Evolutionary conservation across 2,797 vertebrate species (phyloP), one percentile per base, ranked within the genome.

Genomic region (Sebastes trivittatus): DNA sequence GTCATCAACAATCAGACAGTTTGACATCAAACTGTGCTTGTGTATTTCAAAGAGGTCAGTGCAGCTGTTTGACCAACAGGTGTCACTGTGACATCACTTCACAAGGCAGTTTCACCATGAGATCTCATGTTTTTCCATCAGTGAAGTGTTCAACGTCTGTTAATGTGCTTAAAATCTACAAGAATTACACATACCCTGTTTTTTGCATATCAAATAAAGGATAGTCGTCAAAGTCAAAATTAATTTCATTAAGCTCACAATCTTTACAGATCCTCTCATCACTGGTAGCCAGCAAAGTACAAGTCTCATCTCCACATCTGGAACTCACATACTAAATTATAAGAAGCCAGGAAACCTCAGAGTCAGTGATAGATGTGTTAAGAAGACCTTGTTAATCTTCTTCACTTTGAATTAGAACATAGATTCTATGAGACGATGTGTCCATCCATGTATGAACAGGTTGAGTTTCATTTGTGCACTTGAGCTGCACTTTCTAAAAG

Each of bases 11-110:
- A 9, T 6, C 16, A 34, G 11, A 32, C 11, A 14, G 8, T 46
- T 46, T 46, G 42, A 18, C 1, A 55, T 11, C n/a, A 14, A 22
- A 14, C 30, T 13, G 32, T 14, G 22, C 2, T 1, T 2, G 20
- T 22, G 27, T 58, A 0, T 2, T 14, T 22, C 23, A 13, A 63
- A n/a, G 10, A 7, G 36, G 14, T 70, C 59, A 90, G 75, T 82
- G 2, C 72, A 36, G 32, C 2, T 2, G n/a, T 82, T 36, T 67
- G 58, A 75, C 84, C 84, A 78, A 20, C 68, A 87, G 86, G 68
- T 49, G 86, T 71, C 89, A 52, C 84, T 87, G 78, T 81, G 62
- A 42, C 49, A n/a, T 38, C 16, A 74, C 65, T 2, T 7, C 10
- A 10, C 23, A 14, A 25, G 0, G 63, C 36, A 60, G 73, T 27